Evolutionary conservation across 1,140 invertebrate species (phyloP), one percentile per base, ranked within the genome.

Genomic region (Gonatopus flavifemur): DNA sequence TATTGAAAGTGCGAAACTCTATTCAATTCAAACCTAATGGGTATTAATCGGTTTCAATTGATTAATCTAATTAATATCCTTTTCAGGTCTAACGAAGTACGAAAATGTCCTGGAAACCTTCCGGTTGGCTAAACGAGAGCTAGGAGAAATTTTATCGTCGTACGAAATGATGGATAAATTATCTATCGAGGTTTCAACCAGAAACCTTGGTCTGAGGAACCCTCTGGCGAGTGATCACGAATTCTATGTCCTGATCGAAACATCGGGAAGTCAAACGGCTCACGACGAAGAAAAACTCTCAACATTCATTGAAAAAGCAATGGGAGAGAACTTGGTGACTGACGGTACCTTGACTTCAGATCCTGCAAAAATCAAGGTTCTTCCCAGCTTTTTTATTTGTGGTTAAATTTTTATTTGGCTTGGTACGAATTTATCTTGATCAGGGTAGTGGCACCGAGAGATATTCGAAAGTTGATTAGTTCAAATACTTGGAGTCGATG

Each of bases 211-310:
- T n/a, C 52, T 91, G 10, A 82, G 77, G 59, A 77, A 64, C 50
- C 76, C 77, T 20, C 44, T 79, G 9, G 43, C 54, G 0, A 41
- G 12, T 0, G 80, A 83, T 18, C 86, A 84, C 70, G 87, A 89
- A 2, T 97, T 96, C 75, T 97, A 98, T 68, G 86, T 96, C 62
- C 66, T 98, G 1, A 84, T 98, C 40, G 95, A 98, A 78, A 92
- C 93, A 0, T 88, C 91, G 13, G 93, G 93, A 6, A 93, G 91
- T 53, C 85, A 91, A 63, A 78, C 80, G 30, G 61, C 64, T 0
- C 94, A 97, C 69, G 93, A 97, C 72, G 84, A 88, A 66, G 92
- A 93, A 66, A 98, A 98, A 73, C 71, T 98, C 8, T 84, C 81
- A 50, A 67, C 71, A 1, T 96, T 98, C 64, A 72, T 98, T 0